Evolutionary conservation across 1,140 invertebrate species (phyloP).

Genomic region (Anoplolepis gracilipes): DNA sequence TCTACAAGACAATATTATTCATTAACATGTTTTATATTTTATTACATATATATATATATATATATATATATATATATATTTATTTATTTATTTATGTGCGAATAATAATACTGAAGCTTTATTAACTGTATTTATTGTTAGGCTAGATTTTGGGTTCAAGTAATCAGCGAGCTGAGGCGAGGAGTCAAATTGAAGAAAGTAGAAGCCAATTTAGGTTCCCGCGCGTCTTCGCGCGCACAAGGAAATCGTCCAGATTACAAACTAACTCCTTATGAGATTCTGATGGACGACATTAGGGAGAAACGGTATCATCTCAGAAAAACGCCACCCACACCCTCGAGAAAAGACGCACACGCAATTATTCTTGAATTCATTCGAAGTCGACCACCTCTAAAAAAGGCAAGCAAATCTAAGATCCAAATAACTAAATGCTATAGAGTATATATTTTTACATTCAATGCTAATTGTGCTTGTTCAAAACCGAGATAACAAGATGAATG

Average conservation of each 20-base stretch:
- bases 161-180: conserved; percentile 93
- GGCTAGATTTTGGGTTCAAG: conserved; percentile 98
- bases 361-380: conserved; percentile 98
- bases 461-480: background rate
- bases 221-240: conserved; percentile 61
- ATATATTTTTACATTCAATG: background rate
- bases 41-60: no score
- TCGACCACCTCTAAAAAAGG: conserved; percentile 96
- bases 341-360: conserved; percentile 97
- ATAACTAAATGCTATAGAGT: background rate
- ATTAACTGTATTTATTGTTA: conserved; percentile 79
- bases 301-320: conserved; percentile 94
- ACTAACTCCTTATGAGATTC: conserved; percentile 98
- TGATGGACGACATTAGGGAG: conserved; percentile 98
- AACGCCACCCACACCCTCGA: conserved; percentile 88
- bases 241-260: conserved; percentile 93
- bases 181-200: conserved; percentile 98
- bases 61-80: no score
- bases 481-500: background rate
- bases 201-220: conserved; percentile 86
- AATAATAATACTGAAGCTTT: background rate
- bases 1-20: background rate
- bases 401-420: conserved; percentile 78
- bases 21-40: background rate
- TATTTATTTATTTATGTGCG: no score